Conservation (phyloP, 2,888 invertebrate genomes). For the Caenorhabditis sp. region DNA sequence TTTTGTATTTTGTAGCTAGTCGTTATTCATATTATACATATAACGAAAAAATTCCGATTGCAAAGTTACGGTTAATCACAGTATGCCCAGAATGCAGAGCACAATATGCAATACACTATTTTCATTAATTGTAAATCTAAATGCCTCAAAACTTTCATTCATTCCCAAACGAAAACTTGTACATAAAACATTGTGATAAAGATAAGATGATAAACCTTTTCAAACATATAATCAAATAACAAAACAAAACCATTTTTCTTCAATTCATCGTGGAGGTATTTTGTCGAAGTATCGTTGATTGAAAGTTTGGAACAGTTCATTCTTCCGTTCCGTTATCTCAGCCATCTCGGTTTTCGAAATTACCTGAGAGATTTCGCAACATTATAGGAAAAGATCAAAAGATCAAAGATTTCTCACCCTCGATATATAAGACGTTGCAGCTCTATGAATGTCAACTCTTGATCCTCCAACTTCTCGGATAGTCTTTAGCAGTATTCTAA, state of each 20-base stretch:
- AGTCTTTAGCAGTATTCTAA: slow-evolving; percentile 61
- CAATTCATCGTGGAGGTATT: slow-evolving; percentile 12
- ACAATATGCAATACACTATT: slow-evolving; percentile 42
- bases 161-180: slow-evolving; percentile 38
- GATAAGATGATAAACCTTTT: background rate
- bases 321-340: slow-evolving; percentile 57
- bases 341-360: slow-evolving; percentile 63
- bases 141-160: slow-evolving; percentile 13
- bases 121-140: no score
- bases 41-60: slow-evolving; percentile 24
- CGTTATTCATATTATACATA: no score
- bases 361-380: slow-evolving; percentile 23
- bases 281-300: slow-evolving; percentile 51
- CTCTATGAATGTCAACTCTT: slow-evolving; percentile 53
- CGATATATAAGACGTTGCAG: slow-evolving; percentile 59
- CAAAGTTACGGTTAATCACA: slow-evolving; percentile 32
- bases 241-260: no score
- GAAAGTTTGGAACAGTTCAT: slow-evolving; percentile 62
- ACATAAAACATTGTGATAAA: slow-evolving; percentile 29
- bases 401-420: slow-evolving; percentile 39
- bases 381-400: background rate
- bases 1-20: slow-evolving; percentile 16
- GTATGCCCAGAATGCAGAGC: no score
- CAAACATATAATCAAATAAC: background rate
- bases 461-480: slow-evolving; percentile 62